A percentile compares a stretch with the other conserved stretches of the same genome.
phyloP scores from a whole-genome alignment of 1,140 invertebrate species.

The Carcinoscorpius rotundicauda region DNA sequence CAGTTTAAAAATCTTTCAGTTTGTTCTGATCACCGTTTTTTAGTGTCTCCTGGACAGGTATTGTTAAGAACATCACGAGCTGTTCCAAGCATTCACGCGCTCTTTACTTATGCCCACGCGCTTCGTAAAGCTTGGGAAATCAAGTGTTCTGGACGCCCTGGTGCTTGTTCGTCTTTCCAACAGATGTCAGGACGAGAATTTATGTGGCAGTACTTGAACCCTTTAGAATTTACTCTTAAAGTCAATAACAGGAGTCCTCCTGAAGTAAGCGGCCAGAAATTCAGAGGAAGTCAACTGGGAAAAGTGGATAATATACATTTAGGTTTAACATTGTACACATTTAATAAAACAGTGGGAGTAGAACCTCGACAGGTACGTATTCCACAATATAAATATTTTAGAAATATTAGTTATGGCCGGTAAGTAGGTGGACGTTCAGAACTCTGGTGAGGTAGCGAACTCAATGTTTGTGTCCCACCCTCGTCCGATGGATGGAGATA shows the following conservation, averaged over 20 bases:
- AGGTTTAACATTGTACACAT: conserved; percentile 11
- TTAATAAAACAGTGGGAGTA: too few species aligned
- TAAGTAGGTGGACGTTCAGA: too few species aligned
- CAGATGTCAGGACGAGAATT: conserved; percentile 31
- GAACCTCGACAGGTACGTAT: too few species aligned
- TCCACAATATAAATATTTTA: too few species aligned
- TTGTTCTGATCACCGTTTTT: too few species aligned
- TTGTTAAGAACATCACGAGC: conserved; percentile 24
- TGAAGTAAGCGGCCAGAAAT: conserved; percentile 14
- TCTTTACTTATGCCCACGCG: conserved; percentile 34
- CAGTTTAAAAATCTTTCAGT: neutral
- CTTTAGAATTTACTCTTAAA: conserved; percentile 23
- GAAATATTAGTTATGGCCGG: too few species aligned
- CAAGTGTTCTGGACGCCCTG: conserved; percentile 28
- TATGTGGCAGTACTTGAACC: conserved; percentile 28
- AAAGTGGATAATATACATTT: conserved; percentile 16
- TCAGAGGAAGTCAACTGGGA: conserved; percentile 5
- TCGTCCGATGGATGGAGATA: too few species aligned
- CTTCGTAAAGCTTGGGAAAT: conserved; percentile 31
- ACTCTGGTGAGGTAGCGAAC: too few species aligned
- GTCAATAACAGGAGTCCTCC: conserved; percentile 23
- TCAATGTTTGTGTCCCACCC: too few species aligned
- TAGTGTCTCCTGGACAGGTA: too few species aligned
- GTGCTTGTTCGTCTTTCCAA: conserved; percentile 28
- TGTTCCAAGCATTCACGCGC: conserved; percentile 33